Base-by-base conservation (phyloP, 2,113 vertebrate species). In the Caretta caretta region DNA sequence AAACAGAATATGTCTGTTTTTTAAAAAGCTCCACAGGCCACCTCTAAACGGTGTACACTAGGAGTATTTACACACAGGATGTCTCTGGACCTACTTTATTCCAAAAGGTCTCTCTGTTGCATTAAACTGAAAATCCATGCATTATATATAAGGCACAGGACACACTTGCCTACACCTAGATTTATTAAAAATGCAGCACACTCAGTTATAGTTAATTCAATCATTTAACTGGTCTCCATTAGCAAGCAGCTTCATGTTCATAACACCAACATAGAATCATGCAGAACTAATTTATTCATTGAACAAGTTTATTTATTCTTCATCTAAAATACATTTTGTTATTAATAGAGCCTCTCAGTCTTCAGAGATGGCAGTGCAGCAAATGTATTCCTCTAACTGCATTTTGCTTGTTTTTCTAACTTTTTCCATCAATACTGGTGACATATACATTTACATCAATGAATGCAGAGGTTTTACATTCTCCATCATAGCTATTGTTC, bases 131-230 rank as follows among this genome's bases (percentile, higher is more conserved):
- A 57, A 10, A 90, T 50, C 2, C 6, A 87, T 20, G 8, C 80
- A 80, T 78, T 48, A 80, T 0, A 91, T 10, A 16, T 35, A 80
- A 84, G 5, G 5, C 51, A 69, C 22, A 85, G 12, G 27, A 49
- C 87, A 89, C 4, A 62, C 16, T 4, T 29, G 27, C 19, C 12
- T 27, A 6, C 48, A 20, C 5, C 51, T 89, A 7, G 6, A 76
- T 86, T 87, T 92, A 89, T 46, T 50, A 81, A 89, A 96, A 97
- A 92, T 29, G 8, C 12, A 83, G 16, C 9, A 76, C 24, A 38
- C 11, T 53, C 27, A 1, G n/a, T 8, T 84, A 14, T 16, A 90
- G 31, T 54, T 86, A 54, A 3, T 88, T 89, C 24, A 76, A 62
- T 49, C 46, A 86, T 38, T 49, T 16, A 69, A 22, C 10, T 82